Evolutionary conservation across 2,888 invertebrate genomes (phyloP), one percentile per base, ranked within the genome.

Genomic region (Gymnoscelis rufifasciata): DNA sequence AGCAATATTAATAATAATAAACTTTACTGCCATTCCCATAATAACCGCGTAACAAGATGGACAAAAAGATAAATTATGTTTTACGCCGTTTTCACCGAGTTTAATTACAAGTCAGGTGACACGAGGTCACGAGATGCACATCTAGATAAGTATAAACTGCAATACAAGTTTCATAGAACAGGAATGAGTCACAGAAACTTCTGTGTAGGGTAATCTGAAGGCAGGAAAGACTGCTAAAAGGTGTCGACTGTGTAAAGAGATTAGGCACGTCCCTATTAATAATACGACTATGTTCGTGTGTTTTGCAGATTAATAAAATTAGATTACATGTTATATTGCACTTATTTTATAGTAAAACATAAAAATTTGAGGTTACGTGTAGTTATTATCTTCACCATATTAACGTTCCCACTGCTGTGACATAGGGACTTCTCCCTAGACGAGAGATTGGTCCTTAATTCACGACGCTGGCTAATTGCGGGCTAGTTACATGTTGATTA

Each of bases 221-320:
- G 36, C 48, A 62, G 60, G 52, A 56, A 67, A 64, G 56, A 59
- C 59, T 60, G 58, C 54, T 56, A 64, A 59, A 54, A 63, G 60
- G 63, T 38, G 48, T 38, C 41, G 53, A 73, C 68, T 68, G 19
- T 19, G 19, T 3, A 57, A 63, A 58, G 62, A 83, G 83, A 86
- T 87, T 83, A 80, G 80, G 82, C 80, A 84, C 83, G 72, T 5
- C 2, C 19, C n/a, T n/a, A n/a, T n/a, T n/a, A n/a, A n/a, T n/a
- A n/a, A n/a, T n/a, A n/a, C n/a, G n/a, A n/a, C n/a, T n/a, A n/a
- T n/a, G n/a, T n/a, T n/a, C n/a, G n/a, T n/a, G n/a, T n/a, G n/a
- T n/a, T n/a, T n/a, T n/a, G n/a, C n/a, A n/a, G n/a, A n/a, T n/a
- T n/a, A n/a, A n/a, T n/a, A n/a, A n/a, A n/a, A n/a, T n/a, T n/a